Evolutionary conservation across 1,140 invertebrate species (phyloP), one percentile per base, ranked within the genome.

Genomic region (Zophobas morio): DNA sequence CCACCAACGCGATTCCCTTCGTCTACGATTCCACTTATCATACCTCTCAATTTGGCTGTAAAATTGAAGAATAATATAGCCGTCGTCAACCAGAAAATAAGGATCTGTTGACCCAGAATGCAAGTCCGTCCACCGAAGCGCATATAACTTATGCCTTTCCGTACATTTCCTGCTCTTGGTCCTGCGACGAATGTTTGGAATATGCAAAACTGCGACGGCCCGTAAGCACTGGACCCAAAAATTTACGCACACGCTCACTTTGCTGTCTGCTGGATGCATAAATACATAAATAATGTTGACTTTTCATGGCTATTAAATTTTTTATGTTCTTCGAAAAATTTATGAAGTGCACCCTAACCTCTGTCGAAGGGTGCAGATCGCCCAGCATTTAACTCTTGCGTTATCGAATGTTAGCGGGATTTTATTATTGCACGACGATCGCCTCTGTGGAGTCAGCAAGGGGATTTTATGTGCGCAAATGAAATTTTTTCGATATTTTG

Each of bases 171-270:
- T 66, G 36, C 39, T 63, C 57, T 37, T 63, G 36, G 57, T 63
- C 49, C 57, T 66, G 60, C 37, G 39, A 66, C 42, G 60, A 42
- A 66, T 66, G 39, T 42, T 40, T 66, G 60, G 60, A 66, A 66
- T 66, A 66, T 66, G 60, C 60, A 66, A 42, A 66, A 66, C 57
- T 63, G 35, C 49, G 32, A 63, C 57, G 37, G n/a, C 36, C 57
- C 39, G 60, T 40, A 66, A 66, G 60, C 60, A 66, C 60, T 66
- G 60, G 60, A 66, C 60, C 60, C 39, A 34, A 20, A 66, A 66
- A 66, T 66, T 66, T 66, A 66, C 60, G 60, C 60, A 66, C 60
- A 66, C 39, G 60, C 60, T 66, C 60, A 40, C 60, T 66, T 66
- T 66, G 57, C 57, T n/a, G 8, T 36, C 0, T 40, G n/a, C 60